Percentiles rank a stretch among this genome's conserved stretches.
Evolutionary conservation across 2,113 vertebrate genomes (phyloP).

Genomic region (Seriola quinqueradiata): DNA sequence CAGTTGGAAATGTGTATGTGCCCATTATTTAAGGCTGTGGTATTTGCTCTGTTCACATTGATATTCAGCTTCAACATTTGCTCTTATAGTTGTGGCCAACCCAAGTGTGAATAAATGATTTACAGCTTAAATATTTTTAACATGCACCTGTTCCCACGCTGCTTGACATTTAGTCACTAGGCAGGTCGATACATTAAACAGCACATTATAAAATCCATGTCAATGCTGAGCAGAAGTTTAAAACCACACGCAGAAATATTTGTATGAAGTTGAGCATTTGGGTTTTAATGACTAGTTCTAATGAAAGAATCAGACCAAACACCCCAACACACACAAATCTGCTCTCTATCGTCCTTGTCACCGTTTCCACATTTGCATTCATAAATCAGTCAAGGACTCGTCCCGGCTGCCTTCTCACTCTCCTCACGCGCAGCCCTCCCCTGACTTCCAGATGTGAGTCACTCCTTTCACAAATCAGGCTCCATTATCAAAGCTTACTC

Average conservation of each 20-base stretch:
- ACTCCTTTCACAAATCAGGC: conserved; percentile 21
- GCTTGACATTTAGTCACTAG: conserved; percentile 71
- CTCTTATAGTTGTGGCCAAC: conserved; percentile 44
- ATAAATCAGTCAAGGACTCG: conserved; percentile 64
- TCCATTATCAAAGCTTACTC: conserved; percentile 43
- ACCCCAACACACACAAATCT: conserved; percentile 2
- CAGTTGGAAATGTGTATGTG: conserved; percentile 46
- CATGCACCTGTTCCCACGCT: conserved; percentile 67
- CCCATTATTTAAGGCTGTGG: conserved; percentile 30
- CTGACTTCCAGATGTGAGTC: conserved; percentile 61
- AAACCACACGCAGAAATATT: conserved; percentile 8
- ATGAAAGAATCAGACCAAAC: background rate
- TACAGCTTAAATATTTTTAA: conserved; percentile 73
- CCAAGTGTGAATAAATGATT: conserved; percentile 73
- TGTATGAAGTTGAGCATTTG: background rate
- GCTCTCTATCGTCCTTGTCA: conserved; percentile 25
- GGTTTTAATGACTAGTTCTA: background rate
- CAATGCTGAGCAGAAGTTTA: conserved; percentile 17
- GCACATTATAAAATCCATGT: conserved; percentile 47
- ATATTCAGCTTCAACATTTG: conserved; percentile 79
- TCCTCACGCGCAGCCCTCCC: conserved; percentile 12
- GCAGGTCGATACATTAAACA: conserved; percentile 58
- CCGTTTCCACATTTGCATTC: conserved; percentile 55
- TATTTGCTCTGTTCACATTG: conserved; percentile 66
- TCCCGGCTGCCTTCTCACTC: conserved; percentile 33